Conservation (phyloP, 2,113 vertebrate species). For the Tonatia bakeri region DNA sequence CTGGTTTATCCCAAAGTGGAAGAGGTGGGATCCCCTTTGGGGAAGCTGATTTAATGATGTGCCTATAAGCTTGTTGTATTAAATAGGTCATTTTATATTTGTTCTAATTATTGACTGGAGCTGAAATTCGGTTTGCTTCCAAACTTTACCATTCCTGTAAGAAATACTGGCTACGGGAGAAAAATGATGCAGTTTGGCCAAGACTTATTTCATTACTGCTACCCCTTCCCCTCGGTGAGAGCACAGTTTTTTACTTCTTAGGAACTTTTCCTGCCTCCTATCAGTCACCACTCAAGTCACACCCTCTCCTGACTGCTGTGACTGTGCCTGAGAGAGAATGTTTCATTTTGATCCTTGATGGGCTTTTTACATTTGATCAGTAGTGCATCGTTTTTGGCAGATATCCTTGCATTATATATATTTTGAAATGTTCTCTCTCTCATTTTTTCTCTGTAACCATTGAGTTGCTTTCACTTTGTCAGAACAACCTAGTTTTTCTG, state of each 20-base stretch:
- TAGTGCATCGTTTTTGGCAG: neutral
- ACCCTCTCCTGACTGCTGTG: neutral
- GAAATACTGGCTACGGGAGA: neutral
- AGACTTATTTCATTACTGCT: neutral
- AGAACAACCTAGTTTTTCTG: neutral
- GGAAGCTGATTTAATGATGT: neutral
- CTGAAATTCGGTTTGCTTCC: neutral
- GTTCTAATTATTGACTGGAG: neutral
- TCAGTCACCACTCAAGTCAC: neutral
- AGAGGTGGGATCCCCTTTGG: neutral
- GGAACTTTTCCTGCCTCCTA: neutral
- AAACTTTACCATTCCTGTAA: neutral
- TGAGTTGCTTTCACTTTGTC: neutral
- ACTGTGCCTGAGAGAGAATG: neutral
- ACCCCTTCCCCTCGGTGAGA: neutral
- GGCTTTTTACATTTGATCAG: neutral
- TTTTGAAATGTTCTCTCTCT: neutral
- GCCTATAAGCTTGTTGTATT: neutral
- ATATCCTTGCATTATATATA: neutral
- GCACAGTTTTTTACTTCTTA: neutral
- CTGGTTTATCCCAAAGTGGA: neutral
- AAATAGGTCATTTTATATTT: neutral
- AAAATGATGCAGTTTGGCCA: neutral
- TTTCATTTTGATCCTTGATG: neutral
- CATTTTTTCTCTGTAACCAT: neutral